These are phyloP conservation scores for Polypterus bichir DNA, from an alignment of 2,113 vertebrate genomes.

Conservation along the genomic window DNA sequence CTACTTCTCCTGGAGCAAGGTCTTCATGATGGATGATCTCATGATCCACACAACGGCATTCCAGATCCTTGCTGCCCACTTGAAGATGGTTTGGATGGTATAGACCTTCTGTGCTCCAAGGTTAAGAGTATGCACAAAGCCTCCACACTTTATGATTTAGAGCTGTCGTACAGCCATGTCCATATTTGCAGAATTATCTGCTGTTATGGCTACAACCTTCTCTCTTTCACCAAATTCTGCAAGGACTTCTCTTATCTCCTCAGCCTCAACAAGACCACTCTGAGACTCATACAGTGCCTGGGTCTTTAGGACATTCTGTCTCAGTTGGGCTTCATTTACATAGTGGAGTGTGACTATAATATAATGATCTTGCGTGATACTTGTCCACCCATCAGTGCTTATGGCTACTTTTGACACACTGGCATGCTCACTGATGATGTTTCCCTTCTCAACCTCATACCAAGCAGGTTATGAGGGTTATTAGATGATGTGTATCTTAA, in stretches of 20 bases:
- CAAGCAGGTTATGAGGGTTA: not conserved
- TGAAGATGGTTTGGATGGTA: not conserved
- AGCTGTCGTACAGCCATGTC: slow-evolving; percentile 5
- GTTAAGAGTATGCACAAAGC: slow-evolving; percentile 12
- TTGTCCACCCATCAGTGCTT: slow-evolving; percentile 10
- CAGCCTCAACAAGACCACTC: slow-evolving; percentile 4
- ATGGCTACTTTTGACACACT: slow-evolving; percentile 1
- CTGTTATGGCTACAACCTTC: slow-evolving; percentile 5
- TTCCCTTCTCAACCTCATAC: not conserved
- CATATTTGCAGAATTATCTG: slow-evolving; percentile 12
- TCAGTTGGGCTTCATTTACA: not conserved
- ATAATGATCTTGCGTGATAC: slow-evolving; percentile 9
- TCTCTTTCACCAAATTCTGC: not conserved
- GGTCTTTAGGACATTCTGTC: slow-evolving; percentile 17
- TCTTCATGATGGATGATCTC: slow-evolving; percentile 3
- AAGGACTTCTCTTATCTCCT: slow-evolving; percentile 5
- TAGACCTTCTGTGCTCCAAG: slow-evolving; percentile 13
- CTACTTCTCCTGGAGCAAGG: not conserved
- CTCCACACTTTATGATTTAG: not conserved
- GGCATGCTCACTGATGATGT: slow-evolving; percentile 1
- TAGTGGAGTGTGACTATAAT: slow-evolving; percentile 8
- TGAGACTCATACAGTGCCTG: slow-evolving; percentile 10
- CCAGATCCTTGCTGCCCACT: slow-evolving; percentile 7
- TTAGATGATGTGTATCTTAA: slow-evolving; percentile 4
- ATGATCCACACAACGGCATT: slow-evolving; percentile 9